Percentiles rank a stretch among this genome's conserved stretches.
Evolutionary conservation across 2,888 invertebrate species (phyloP).

Genomic region (Abscondita cerata): DNA sequence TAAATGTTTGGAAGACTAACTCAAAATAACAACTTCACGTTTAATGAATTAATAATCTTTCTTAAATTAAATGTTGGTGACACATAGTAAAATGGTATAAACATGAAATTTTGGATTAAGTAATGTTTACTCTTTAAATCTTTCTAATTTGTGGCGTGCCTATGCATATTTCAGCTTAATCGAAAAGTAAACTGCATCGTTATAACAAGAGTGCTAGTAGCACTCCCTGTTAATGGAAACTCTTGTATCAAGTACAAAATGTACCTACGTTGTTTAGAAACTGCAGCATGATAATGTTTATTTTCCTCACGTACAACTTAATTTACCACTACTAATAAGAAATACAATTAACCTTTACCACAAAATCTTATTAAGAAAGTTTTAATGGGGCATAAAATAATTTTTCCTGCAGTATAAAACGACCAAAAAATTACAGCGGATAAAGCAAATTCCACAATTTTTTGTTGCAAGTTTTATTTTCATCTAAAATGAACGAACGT

Average conservation of each 20-base stretch:
- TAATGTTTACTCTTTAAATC: constrained; percentile 1
- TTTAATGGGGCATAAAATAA: constrained; percentile 31
- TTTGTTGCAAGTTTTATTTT: constrained; percentile 29
- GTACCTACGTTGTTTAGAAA: constrained; percentile 1
- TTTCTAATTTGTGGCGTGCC: not conserved
- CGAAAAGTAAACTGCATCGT: constrained; percentile 16
- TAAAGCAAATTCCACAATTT: constrained; percentile 29
- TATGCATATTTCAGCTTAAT: constrained; percentile 20
- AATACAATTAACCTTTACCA: constrained; percentile 20
- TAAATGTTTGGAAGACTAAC: no score
- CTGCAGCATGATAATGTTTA: constrained; percentile 14
- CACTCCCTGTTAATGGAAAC: constrained; percentile 16
- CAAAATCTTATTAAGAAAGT: constrained; percentile 26
- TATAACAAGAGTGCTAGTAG: constrained; percentile 1
- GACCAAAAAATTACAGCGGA: constrained; percentile 22
- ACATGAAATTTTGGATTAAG: not conserved
- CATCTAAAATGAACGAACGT: constrained; percentile 19
- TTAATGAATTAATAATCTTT: no score
- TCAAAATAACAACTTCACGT: no score
- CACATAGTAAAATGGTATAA: no score
- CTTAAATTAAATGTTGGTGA: no score
- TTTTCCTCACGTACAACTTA: constrained; percentile 24
- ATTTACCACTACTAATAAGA: constrained; percentile 20
- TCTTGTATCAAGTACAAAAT: constrained; percentile 6
- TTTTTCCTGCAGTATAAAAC: constrained; percentile 19